Evolutionary conservation across 2,888 invertebrate genomes (phyloP).

Genomic region (Nesidiocoris tenuis): DNA sequence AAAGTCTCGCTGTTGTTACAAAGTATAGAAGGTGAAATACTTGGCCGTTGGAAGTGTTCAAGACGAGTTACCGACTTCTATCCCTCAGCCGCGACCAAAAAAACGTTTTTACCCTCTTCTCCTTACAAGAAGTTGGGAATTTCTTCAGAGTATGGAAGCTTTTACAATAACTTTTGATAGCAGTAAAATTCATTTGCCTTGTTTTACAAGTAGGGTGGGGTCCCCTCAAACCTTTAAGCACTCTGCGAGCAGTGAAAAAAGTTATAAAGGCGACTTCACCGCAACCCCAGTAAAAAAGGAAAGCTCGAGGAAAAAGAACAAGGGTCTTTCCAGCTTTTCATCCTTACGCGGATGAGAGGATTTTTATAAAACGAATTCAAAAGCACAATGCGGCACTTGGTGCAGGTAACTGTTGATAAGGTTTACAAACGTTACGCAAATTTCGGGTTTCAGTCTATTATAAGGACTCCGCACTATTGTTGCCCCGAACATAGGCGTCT

Average conservation of each 20-base stretch:
- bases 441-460: neutral
- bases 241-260: constrained; percentile 12
- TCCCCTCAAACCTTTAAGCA: constrained; percentile 30
- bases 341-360: constrained; percentile 8
- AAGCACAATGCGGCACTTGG: constrained; percentile 23
- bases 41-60: neutral
- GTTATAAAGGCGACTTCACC: constrained; percentile 30
- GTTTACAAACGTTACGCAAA: constrained; percentile 11
- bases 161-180: constrained; percentile 35
- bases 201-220: constrained; percentile 32
- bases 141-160: constrained; percentile 30
- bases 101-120: constrained; percentile 2
- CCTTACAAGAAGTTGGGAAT: constrained; percentile 28
- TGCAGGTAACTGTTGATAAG: constrained; percentile 14
- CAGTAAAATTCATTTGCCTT: constrained; percentile 36
- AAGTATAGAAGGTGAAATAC: neutral
- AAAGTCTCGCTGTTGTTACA: neutral
- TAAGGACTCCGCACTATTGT: no score
- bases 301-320: constrained; percentile 1
- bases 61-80: neutral
- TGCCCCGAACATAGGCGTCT: no score
- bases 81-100: neutral
- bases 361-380: constrained; percentile 22
- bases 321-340: constrained; percentile 9
- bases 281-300: constrained; percentile 19